phyloP scores from a whole-genome alignment of 2,888 invertebrate genomes.

The Gryllus longicercus region DNA sequence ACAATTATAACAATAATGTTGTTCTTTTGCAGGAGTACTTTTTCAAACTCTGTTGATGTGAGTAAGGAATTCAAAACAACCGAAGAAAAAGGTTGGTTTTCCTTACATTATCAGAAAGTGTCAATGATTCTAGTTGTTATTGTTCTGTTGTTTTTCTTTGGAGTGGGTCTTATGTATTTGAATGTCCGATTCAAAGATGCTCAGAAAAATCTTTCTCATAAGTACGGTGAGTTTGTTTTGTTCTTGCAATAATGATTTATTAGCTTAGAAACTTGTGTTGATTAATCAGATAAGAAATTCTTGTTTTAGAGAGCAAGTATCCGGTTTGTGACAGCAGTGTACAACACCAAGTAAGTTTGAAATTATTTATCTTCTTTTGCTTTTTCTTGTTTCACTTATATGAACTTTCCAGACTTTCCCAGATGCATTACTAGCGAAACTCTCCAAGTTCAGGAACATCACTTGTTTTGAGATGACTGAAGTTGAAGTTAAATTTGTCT shows the following conservation, averaged over 20 bases:
- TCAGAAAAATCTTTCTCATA: background rate
- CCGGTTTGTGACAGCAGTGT: background rate
- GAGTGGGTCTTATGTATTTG: conserved; percentile 48
- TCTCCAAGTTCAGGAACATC: too few species aligned
- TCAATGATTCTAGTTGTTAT: conserved; percentile 48
- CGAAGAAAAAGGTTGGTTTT: conserved; percentile 32
- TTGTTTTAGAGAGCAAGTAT: background rate
- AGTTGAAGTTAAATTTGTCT: too few species aligned
- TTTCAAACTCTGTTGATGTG: conserved; percentile 22
- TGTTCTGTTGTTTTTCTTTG: conserved; percentile 47
- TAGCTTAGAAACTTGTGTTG: too few species aligned
- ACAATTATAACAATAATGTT: too few species aligned
- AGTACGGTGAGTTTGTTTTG: too few species aligned
- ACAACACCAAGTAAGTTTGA: too few species aligned
- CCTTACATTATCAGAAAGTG: conserved; percentile 38
- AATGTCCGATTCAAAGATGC: conserved; percentile 47
- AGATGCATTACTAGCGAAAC: too few species aligned
- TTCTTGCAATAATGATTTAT: too few species aligned
- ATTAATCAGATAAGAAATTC: background rate
- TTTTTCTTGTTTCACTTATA: too few species aligned
- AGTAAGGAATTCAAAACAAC: conserved; percentile 33
- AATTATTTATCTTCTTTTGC: too few species aligned
- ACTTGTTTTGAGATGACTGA: too few species aligned
- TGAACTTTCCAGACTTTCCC: too few species aligned
- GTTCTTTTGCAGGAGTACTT: background rate